phyloP scores from a whole-genome alignment of 2,888 invertebrate species.

The Allophyes oxyacanthae region DNA sequence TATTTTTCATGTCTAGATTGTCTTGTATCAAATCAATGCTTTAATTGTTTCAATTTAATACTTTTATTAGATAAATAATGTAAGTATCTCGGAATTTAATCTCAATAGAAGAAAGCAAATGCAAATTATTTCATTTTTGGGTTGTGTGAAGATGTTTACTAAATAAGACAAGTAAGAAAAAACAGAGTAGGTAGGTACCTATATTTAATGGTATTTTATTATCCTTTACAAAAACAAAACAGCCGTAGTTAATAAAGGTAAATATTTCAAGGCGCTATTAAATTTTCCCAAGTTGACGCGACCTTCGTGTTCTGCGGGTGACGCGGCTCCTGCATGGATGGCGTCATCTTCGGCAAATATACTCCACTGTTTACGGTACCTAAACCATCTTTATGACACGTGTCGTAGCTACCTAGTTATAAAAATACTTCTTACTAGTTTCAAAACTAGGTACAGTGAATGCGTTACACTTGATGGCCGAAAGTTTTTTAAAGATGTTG shows the following conservation, averaged over 20 bases:
- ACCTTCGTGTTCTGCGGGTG: constrained; percentile 76
- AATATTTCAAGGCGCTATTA: constrained; percentile 62
- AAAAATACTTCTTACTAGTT: constrained; percentile 35
- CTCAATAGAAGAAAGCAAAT: no score
- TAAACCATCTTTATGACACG: constrained; percentile 37
- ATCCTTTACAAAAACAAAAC: no score
- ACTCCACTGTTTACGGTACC: constrained; percentile 61
- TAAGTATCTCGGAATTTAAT: no score
- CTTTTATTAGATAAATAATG: no score
- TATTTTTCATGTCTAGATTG: background rate
- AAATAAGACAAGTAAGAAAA: no score
- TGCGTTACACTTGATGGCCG: no score
- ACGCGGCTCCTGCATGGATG: constrained; percentile 66
- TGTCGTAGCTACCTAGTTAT: constrained; percentile 39
- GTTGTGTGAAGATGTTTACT: no score
- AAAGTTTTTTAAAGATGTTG: background rate
- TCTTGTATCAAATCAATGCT: background rate
- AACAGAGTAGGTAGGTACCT: no score
- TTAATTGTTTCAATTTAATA: no score
- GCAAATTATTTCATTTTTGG: no score
- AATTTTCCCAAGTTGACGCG: constrained; percentile 74
- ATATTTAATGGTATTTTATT: no score
- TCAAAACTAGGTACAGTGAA: no score
- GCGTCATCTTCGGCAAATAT: constrained; percentile 72
- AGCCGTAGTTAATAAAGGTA: constrained; percentile 12